These are phyloP conservation scores for Zosterops lateralis DNA, from an alignment of 2,113 vertebrate genomes.

Conservation along the genomic window DNA sequence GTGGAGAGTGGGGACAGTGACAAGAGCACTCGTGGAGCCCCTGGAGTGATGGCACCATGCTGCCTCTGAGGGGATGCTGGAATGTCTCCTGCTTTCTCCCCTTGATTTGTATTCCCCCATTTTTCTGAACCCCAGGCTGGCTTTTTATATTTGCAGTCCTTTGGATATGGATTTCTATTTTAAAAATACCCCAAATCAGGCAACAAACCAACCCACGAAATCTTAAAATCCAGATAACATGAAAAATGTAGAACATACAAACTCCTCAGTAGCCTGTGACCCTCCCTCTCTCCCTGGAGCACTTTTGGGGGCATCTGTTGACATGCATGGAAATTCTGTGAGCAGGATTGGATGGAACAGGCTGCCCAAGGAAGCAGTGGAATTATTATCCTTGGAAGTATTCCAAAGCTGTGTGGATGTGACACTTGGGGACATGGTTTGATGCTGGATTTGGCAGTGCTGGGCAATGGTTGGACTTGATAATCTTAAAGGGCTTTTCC, in stretches of 20 bases:
- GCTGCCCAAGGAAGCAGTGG: not conserved
- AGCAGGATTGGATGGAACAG: not conserved
- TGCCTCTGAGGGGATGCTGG: not conserved
- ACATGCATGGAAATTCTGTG: not conserved
- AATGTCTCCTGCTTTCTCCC: not conserved
- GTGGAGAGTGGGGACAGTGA: not conserved
- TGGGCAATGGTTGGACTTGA: not conserved
- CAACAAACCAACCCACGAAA: not conserved
- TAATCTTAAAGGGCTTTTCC: not conserved
- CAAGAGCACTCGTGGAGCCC: fast-evolving
- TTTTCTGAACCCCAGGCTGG: not conserved
- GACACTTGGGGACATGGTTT: not conserved
- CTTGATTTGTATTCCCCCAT: not conserved
- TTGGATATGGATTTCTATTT: not conserved
- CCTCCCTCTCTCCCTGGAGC: not conserved
- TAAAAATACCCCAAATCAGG: fast-evolving
- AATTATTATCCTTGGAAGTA: not conserved
- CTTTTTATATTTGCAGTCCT: not conserved
- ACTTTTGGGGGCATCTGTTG: not conserved
- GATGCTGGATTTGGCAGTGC: not conserved
- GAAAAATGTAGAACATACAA: not conserved
- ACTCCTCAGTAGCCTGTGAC: not conserved
- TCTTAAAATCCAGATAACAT: not conserved
- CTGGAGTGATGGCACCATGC: fast-evolving
- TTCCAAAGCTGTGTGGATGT: not conserved